Conservation (phyloP, 2,888 invertebrate genomes). For the Xestobium rufovillosum region DNA sequence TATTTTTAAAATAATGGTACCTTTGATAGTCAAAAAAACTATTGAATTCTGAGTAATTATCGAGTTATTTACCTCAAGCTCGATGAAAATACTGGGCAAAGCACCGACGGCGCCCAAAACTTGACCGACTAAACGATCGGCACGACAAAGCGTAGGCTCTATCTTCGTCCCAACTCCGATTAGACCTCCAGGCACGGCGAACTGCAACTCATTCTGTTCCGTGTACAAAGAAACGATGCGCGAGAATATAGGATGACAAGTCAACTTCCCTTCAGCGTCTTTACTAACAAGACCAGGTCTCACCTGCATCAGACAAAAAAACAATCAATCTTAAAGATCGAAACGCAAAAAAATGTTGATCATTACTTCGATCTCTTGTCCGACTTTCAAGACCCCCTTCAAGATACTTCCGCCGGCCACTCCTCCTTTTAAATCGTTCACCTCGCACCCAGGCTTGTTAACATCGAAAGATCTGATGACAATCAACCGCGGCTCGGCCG, state of each 20-base stretch:
- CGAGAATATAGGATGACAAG: constrained; percentile 94
- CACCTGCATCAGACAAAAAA: constrained; percentile 41
- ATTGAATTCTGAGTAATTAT: too few relatives aligned
- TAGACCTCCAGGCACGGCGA: constrained; percentile 98
- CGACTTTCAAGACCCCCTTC: constrained; percentile 91
- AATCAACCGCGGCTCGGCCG: constrained; percentile 89
- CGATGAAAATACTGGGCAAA: constrained; percentile 94
- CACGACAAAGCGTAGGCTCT: constrained; percentile 96
- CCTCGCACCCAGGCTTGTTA: constrained; percentile 99
- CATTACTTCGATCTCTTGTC: constrained; percentile 94
- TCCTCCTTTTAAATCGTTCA: constrained; percentile 94
- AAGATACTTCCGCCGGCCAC: constrained; percentile 98
- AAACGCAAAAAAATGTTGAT: not conserved
- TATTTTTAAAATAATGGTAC: too few relatives aligned
- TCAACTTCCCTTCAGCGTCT: constrained; percentile 89
- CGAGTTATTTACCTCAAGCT: constrained; percentile 72
- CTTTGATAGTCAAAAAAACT: too few relatives aligned
- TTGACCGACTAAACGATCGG: constrained; percentile 97
- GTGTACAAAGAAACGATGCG: constrained; percentile 95
- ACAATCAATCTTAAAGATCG: too few relatives aligned
- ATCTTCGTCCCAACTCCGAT: constrained; percentile 99
- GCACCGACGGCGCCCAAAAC: constrained; percentile 88
- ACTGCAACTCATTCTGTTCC: constrained; percentile 97
- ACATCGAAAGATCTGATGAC: constrained; percentile 97
- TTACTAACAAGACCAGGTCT: constrained; percentile 96